Evolutionary conservation across 2,888 invertebrate species (phyloP), one percentile per base, ranked within the genome.

Genomic region (Amblyjoppa proteus): DNA sequence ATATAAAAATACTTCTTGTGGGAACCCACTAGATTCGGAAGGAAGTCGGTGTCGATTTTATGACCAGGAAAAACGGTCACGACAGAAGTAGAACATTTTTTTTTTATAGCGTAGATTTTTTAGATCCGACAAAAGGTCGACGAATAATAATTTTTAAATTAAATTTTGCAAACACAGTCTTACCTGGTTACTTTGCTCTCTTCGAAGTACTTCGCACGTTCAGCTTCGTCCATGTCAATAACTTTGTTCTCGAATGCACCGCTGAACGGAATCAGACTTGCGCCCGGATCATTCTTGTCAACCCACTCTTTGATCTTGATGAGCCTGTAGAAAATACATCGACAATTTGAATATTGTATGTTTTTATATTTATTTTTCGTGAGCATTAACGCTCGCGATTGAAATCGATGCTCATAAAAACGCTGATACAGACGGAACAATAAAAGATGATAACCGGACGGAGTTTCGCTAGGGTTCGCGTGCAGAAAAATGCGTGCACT

Each of bases 251-350:
- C 99, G 91, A 99, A 97, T 16, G 95, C 97, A 0, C 99, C 99
- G 25, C 99, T 99, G 95, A 99, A 99, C 0, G 99, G 99, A 88
- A 99, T 99, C 58, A 99, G 96, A 2, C 96, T 95, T 0, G 99
- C 97, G 2, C 99, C 99, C 0, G 99, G 97, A 93, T 99, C 99
- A 93, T 99, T 97, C 93, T 97, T 97, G 94, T 99, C 99, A 89
- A 99, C 97, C 99, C 99, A 99, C 94, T 99, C 99, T 94, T 99
- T 99, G 91, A 99, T 97, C 95, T 99, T 99, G 71, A 97, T 95
- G 92, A 99, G 95, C 98, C 98, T 98, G 92, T 56, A 87, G 1
- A 34, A 45, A 84, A 28, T 66, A 69, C 31, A 53, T 78, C 45
- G 49, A 70, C 61, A 45, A 28, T 31, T 64, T 51, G 16, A 75